Evolutionary conservation across 2,888 invertebrate species (phyloP), one percentile per base, ranked within the genome.

Genomic region (Scotopteryx bipunctaria): DNA sequence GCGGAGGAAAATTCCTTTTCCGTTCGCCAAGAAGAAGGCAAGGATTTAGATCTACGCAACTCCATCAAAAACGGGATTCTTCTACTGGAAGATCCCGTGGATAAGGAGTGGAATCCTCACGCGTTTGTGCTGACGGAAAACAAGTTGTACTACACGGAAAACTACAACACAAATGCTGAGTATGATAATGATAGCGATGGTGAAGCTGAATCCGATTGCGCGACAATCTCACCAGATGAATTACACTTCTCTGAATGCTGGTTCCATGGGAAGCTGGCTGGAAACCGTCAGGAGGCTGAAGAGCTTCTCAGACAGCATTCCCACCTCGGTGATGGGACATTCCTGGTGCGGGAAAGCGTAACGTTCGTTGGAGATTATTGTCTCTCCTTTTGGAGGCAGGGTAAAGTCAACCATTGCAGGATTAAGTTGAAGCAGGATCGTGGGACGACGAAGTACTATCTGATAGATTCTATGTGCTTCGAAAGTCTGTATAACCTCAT

Each of bases 291-390:
- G 55, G 96, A 97, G 71, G 95, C 97, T 0, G 96, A 96, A 74
- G 92, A 93, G 78, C 91, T 97, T 21, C 81, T 98, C 5, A 91
- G 93, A 46, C 92, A 93, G 3, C 96, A 97, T 75, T 92, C 96
- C 0, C 92, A 95, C 75, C 90, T 97, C 2, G 97, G 97, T 0
- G 97, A 98, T 76, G 98, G 98, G 0, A 97, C 97, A 0, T 98
- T 98, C 78, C 91, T 98, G 17, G 98, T 99, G 0, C 91, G 98
- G 19, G 97, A 97, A 66, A 98, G 98, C 76, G 97, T 97, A 16
- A 98, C 98, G 0, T 98, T 98, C 83, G 97, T 98, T 0, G 98
- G 98, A 0, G 98, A 98, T 81, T 98, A 98, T 76, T 97, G 98
- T 57, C 87, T 99, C 16, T 98, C 98, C 0, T 98, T 99, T 85